phyloP scores from a whole-genome alignment of 2,113 vertebrate genomes.

The Hystrix cristata region DNA sequence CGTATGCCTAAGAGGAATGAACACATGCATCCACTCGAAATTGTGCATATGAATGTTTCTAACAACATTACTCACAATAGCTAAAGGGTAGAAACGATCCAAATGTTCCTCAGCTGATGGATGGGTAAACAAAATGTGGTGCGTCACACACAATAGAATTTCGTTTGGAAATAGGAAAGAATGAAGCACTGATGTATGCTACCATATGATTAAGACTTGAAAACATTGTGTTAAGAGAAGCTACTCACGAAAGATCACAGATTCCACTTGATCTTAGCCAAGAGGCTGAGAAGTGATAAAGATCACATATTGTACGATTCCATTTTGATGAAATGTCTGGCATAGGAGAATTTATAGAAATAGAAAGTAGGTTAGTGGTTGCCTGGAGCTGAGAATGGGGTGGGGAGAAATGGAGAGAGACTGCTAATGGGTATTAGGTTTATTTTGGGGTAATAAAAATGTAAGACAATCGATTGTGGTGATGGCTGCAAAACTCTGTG shows the following conservation, averaged over 20 bases:
- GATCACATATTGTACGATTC: neutral
- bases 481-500: neutral
- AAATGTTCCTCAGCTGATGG: neutral
- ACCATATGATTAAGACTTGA: neutral
- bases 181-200: neutral
- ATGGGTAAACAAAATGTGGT: neutral
- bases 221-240: constrained; percentile 40
- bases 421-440: constrained; percentile 24
- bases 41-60: neutral
- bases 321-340: constrained; percentile 20
- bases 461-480: constrained; percentile 25
- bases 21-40: neutral
- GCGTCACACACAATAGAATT: neutral
- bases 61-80: neutral
- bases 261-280: neutral
- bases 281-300: neutral
- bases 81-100: neutral
- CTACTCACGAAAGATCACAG: neutral
- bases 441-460: constrained; percentile 57
- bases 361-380: constrained; percentile 37
- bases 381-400: neutral
- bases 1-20: neutral
- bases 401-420: neutral
- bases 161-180: neutral
- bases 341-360: constrained; percentile 15